These are phyloP conservation scores for Channa maculata DNA, from an alignment of 2,113 vertebrate species.

Conservation along the genomic window DNA sequence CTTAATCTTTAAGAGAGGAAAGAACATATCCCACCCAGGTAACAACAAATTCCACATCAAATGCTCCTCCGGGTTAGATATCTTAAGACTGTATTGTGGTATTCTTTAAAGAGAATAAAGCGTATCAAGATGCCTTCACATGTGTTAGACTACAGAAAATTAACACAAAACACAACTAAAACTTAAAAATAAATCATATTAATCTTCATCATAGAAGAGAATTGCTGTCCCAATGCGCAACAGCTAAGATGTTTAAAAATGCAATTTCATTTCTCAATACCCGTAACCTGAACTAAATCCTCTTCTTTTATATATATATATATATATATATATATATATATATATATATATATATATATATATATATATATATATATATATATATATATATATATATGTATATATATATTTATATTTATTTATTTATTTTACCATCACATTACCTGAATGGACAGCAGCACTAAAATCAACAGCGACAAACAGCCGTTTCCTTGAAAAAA, in stretches of 20 bases:
- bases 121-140: conserved; percentile 2
- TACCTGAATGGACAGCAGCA: conserved; percentile 10
- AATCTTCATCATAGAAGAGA: neutral
- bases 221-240: neutral
- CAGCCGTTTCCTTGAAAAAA: neutral
- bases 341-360: too few relatives aligned
- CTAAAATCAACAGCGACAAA: conserved; percentile 14
- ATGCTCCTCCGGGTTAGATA: conserved; percentile 7
- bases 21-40: conserved; percentile 1
- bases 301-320: too few relatives aligned
- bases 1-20: conserved; percentile 8
- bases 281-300: conserved; percentile 17
- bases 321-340: too few relatives aligned
- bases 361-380: too few relatives aligned
- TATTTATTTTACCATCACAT: neutral
- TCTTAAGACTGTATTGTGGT: conserved; percentile 39
- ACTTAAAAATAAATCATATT: conserved; percentile 2
- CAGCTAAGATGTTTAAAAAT: neutral
- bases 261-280: conserved; percentile 21
- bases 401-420: too few relatives aligned
- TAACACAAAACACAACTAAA: conserved; percentile 9
- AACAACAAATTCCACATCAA: conserved; percentile 25
- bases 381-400: too few relatives aligned
- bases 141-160: conserved; percentile 1
- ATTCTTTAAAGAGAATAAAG: conserved; percentile 12